Base-by-base conservation (phyloP, 2,797 vertebrate species). In the Scarus forsteni region DNA sequence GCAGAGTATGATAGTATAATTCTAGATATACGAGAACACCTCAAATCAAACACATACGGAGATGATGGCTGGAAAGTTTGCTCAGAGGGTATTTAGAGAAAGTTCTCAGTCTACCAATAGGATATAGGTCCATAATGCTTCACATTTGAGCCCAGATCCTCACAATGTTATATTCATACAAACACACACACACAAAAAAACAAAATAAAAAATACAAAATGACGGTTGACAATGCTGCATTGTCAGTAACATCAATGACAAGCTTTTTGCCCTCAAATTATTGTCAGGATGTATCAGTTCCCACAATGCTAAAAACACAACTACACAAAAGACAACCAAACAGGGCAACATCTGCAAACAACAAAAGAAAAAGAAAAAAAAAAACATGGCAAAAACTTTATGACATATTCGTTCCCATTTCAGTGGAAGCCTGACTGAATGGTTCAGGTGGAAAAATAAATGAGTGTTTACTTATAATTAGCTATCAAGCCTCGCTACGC, bases 391-490 rank as follows among this genome's bases (percentile, higher is more conserved):
- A 27, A 27, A n/a, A 27, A 27, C 27, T 27, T 27, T 27, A 27
- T 27, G 27, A 48, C 46, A 19, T 19, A 18, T n/a, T 10, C 0
- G 14, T 9, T 13, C 5, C 5, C 14, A 19, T 78, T 39, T 58
- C 35, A 35, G 9, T 61, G 15, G 63, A 56, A 62, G 36, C 15
- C 52, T 14, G 19, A 64, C 3, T 79, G 63, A 79, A 53, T 0
- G n/a, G 62, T 59, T 56, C 48, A 61, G 7, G n/a, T 61, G 16
- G 42, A 60, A n/a, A 57, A 60, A 75, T 66, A 77, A 74, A 75
- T 58, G 1, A 75, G 12, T 68, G 39, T 79, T 83, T 76, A 68
- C 58, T 54, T 65, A 43, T 38, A 77, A 80, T 72, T 60, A 76
- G 50, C 36, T 13, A 62, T 65, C 14, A 56, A 74, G 50, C 75